Evolutionary conservation across 2,888 invertebrate genomes (phyloP).

Genomic region (Athalia cordata): DNA sequence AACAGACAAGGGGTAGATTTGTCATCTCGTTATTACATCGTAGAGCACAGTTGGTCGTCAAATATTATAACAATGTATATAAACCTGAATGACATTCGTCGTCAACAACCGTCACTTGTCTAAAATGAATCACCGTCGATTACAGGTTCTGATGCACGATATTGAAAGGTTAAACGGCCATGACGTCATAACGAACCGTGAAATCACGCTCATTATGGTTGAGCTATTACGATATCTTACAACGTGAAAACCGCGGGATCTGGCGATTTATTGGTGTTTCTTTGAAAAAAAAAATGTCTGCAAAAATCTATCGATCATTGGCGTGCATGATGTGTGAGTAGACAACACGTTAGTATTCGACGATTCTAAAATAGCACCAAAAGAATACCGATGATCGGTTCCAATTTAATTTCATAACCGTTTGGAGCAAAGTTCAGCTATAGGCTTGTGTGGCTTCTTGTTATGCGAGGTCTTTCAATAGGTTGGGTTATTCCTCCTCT

Average conservation of each 20-base stretch:
- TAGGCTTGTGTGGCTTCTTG: conserved; percentile 2
- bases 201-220: conserved; percentile 16
- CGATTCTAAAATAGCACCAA: conserved; percentile 3
- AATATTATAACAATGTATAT: neutral
- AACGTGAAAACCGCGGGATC: too few species aligned
- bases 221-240: neutral
- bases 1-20: neutral
- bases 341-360: neutral
- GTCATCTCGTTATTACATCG: neutral
- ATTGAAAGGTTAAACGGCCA: conserved; percentile 11
- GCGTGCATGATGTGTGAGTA: too few species aligned
- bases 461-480: conserved; percentile 24
- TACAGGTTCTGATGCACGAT: neutral
- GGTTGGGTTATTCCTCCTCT: conserved; percentile 13
- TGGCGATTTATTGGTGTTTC: too few species aligned
- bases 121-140: conserved; percentile 15
- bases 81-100: conserved; percentile 19
- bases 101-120: neutral
- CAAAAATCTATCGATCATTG: too few species aligned
- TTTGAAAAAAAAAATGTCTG: too few species aligned
- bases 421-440: conserved; percentile 26
- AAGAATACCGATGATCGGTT: neutral
- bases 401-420: conserved; percentile 39
- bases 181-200: conserved; percentile 21
- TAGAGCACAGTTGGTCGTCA: neutral